Percentiles rank a stretch among this genome's conserved stretches.
phyloP scores from a whole-genome alignment of 2,888 invertebrate species.

The Drosophila fungiperda region DNA sequence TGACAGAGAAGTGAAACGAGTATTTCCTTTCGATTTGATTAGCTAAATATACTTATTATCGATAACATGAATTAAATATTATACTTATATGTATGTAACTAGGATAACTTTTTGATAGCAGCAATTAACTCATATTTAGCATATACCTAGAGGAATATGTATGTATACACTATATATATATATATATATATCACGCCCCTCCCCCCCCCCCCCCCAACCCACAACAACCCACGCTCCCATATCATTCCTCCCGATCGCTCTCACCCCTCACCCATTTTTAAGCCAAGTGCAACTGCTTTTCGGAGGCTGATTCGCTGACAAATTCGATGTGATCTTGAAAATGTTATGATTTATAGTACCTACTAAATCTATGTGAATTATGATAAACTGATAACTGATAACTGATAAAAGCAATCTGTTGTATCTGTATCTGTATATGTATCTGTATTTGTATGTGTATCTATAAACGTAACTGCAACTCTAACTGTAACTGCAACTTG shows the following conservation, averaged over 20 bases:
- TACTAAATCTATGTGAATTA: slow-evolving; percentile 2
- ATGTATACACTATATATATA: slow-evolving; percentile 6
- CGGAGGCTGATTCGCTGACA: slow-evolving; percentile 33
- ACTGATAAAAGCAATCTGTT: slow-evolving; percentile 32
- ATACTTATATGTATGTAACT: slow-evolving; percentile 24
- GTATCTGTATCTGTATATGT: slow-evolving; percentile 26
- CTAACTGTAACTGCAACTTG: slow-evolving; percentile 14
- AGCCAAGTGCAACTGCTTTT: slow-evolving; percentile 42
- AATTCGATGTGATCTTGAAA: slow-evolving; percentile 59
- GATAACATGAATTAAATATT: slow-evolving; percentile 35
- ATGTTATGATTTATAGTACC: slow-evolving; percentile 37
- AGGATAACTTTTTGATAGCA: slow-evolving; percentile 61
- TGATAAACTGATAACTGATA: neutral
- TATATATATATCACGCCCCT: too few relatives aligned
- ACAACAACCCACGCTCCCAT: too few relatives aligned
- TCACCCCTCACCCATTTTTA: neutral
- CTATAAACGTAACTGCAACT: slow-evolving; percentile 16
- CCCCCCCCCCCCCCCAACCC: too few relatives aligned
- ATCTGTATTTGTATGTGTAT: slow-evolving; percentile 5
- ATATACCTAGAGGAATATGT: slow-evolving; percentile 21
- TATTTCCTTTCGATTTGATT: slow-evolving; percentile 58
- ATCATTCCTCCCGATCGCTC: neutral
- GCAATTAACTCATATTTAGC: slow-evolving; percentile 40
- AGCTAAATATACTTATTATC: slow-evolving; percentile 55
- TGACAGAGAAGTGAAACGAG: slow-evolving; percentile 16